Base-by-base conservation (phyloP, 2,888 invertebrate species). In the Teleogryllus oceanicus region DNA sequence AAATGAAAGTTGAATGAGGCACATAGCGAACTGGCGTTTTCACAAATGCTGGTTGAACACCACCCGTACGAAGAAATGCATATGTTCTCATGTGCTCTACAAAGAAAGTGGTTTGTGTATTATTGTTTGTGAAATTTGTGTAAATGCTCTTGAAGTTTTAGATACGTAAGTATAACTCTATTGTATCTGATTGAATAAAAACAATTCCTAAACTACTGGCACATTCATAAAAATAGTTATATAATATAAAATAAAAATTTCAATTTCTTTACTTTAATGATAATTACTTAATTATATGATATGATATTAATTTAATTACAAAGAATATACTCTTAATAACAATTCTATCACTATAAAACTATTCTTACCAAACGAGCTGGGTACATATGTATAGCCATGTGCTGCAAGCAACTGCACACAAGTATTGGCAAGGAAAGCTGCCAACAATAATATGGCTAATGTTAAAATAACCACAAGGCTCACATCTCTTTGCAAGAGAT, bases 321-420 rank as follows among this genome's bases (percentile, higher is more conserved):
- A 24, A 5, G 8, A 37, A 8, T 37, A 37, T 37, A 0, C 8
- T 37, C 8, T 5, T 37, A 37, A 37, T 8, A 37, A 8, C 8
- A 37, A 37, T 37, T 37, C 8, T 37, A 8, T 37, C 37, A 37
- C 8, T 37, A 37, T 37, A 8, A 37, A 37, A 37, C 37, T 5
- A 37, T 37, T 87, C 91, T 91, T 87, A 96, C 96, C 96, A 87
- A 94, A 96, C 49, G 96, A 96, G 83, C 94, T 94, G 2, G 96
- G 94, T 79, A 92, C 88, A 85, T 95, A 96, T 80, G 89, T 87
- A 84, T 92, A 96, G 78, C 94, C 94, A 83, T 92, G 89, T 81
- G 92, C 91, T 84, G 90, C 91, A 83, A 96, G 87, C 84, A 96
- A 92, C 85, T 94, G 93, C 78, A 94, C 91, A 86, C 95, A 96